Conservation (phyloP, 1,140 invertebrate species). For the Brachionus rotundiformis region DNA sequence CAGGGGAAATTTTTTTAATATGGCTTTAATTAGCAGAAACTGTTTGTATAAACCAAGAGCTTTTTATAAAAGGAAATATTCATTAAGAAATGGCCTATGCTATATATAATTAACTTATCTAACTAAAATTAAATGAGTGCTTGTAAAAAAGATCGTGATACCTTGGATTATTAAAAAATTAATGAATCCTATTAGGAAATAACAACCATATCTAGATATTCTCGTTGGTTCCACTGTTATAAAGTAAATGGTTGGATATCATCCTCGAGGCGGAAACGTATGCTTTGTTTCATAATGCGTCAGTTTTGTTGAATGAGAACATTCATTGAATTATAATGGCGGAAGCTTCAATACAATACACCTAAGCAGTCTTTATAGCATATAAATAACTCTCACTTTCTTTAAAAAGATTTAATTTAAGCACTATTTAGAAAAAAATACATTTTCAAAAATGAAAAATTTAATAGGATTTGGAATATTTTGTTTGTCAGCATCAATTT, state of each 20-base stretch:
- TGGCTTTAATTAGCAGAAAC: too few relatives aligned
- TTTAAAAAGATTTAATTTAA: not conserved
- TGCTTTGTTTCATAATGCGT: not conserved
- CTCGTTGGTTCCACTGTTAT: not conserved
- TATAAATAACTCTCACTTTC: not conserved
- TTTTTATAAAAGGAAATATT: not conserved
- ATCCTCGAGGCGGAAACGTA: not conserved
- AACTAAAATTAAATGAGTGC: not conserved
- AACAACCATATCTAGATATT: not conserved
- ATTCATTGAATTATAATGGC: not conserved
- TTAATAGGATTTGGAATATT: not conserved
- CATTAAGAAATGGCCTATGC: too few relatives aligned
- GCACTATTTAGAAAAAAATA: not conserved
- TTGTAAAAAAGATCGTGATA: not conserved
- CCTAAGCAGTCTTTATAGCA: not conserved
- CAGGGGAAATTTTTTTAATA: too few relatives aligned
- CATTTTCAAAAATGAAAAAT: not conserved
- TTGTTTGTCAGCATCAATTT: not conserved
- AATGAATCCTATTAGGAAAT: not conserved
- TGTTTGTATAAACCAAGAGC: not conserved
- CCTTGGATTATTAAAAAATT: not conserved
- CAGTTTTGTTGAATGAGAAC: not conserved
- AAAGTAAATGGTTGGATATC: not conserved
- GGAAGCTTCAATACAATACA: slow-evolving; percentile 10
- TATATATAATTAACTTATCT: too few relatives aligned